Evolutionary conservation across 2,888 invertebrate genomes (phyloP).

Genomic region (Chymomyza amoena): DNA sequence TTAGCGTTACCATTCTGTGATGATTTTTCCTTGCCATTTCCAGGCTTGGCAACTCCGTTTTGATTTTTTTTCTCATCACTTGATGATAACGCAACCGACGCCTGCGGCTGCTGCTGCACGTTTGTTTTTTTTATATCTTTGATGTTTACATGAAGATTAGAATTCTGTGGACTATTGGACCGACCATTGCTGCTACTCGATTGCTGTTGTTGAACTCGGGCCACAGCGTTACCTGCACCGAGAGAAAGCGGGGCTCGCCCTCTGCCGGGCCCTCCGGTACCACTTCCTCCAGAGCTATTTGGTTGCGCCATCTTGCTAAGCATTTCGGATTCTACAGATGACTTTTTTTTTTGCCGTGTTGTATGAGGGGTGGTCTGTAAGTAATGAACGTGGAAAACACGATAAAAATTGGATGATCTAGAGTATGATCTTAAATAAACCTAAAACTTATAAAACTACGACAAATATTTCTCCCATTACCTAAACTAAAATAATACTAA

Average conservation of each 20-base stretch:
- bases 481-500: slow-evolving; percentile 20
- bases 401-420: background rate
- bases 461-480: slow-evolving; percentile 6
- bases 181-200: slow-evolving; percentile 46
- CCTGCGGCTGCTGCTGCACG: slow-evolving; percentile 24
- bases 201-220: slow-evolving; percentile 48
- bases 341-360: slow-evolving; percentile 20
- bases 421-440: background rate
- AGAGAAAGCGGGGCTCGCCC: slow-evolving; percentile 62
- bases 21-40: slow-evolving; percentile 49
- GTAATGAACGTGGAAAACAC: background rate
- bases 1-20: slow-evolving; percentile 41
- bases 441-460: background rate
- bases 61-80: slow-evolving; percentile 62
- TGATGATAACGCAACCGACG: slow-evolving; percentile 15
- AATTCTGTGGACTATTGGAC: slow-evolving; percentile 55
- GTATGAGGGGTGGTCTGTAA: slow-evolving; percentile 41
- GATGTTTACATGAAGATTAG: slow-evolving; percentile 5
- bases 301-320: slow-evolving; percentile 72
- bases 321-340: slow-evolving; percentile 43
- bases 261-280: slow-evolving; percentile 32
- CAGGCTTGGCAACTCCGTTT: slow-evolving; percentile 62
- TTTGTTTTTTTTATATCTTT: slow-evolving; percentile 40
- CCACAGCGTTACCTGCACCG: slow-evolving; percentile 33
- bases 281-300: slow-evolving; percentile 45